Evolutionary conservation across 1,140 invertebrate species (phyloP), one percentile per base, ranked within the genome.

Genomic region (Achatina immaculata): DNA sequence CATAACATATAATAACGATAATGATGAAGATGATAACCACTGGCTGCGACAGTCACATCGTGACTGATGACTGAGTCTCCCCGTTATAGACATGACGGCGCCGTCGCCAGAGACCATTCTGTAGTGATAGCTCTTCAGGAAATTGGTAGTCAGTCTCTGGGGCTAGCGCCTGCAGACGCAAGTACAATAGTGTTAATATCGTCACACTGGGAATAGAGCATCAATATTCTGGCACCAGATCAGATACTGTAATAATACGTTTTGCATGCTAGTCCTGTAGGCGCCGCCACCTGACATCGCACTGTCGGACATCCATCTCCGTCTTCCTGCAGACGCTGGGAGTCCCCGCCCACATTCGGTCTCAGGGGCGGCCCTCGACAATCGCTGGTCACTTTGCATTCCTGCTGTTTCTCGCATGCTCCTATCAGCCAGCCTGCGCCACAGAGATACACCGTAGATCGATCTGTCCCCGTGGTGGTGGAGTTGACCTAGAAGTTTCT

Each of bases 161-260:
- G 40, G 14, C 38, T 40, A 16, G 9, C 69, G 38, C 38, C 21
- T 1, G 4, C 36, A 38, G 7, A 2, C 69, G 11, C 2, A 36
- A 36, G 9, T 9, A 42, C 36, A 36, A 28, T 40, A 72, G 21
- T 34, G 65, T n/a, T 68, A 40, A 68, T 36, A 68, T 45, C 16
- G 28, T 40, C 69, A 72, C 38, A 43, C 11, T 2, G 69, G 69
- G 69, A 72, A 45, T 45, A 72, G 38, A 72, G 38, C 69, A 11
- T 42, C 11, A 43, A 43, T 43, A 43, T 42, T 28, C 69, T 28
- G 69, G 36, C 69, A 42, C 42, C 40, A 28, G 69, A 72, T 72
- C 69, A 72, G 69, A 72, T 72, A 43, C 34, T 28, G 34, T 72
- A 43, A 43, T 72, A 42, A 72, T 72, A 72, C 69, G 38, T 72